Evolutionary conservation across 1,140 invertebrate genomes (phyloP), one percentile per base, ranked within the genome.

Genomic region (Neoseiulus cucumeris): DNA sequence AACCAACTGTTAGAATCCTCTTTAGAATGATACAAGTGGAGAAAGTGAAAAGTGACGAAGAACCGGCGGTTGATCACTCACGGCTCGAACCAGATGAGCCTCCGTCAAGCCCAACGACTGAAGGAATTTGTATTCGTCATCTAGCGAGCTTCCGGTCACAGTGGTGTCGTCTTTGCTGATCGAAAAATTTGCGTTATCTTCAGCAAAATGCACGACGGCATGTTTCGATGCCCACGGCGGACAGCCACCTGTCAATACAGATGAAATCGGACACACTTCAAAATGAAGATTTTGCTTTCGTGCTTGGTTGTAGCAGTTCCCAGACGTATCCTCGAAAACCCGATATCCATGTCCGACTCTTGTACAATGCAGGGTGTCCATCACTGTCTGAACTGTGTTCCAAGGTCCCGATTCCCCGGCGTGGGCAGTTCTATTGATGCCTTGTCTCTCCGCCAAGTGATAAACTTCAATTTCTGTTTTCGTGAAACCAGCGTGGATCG

Each of bases 301-400:
- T 42, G 75, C 69, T 55, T 70, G 45, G 42, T 74, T 73, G 44
- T 71, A 70, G 33, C 75, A 64, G 68, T 83, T 84, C 1, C 81
- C 68, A 0, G 68, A 66, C 18, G 71, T 51, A 70, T 83, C 79
- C 30, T 80, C 73, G 14, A 81, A 30, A 6, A 79, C 73, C 66
- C 78, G 75, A 68, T 84, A 84, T 1, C 82, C 82, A 71, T 84
- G 82, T 6, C 82, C 82, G 42, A 84, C 79, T 42, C 82, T 67
- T 65, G 81, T 77, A 4, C 79, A 81, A 64, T 75, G 66, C 71
- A 82, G 73, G 9, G 74, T 68, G 17, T 81, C 75, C 7, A 83
- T 29, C 17, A 81, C 81, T 73, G 76, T 68, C 30, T 70, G 55
- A 14, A 80, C 78, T 51, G 74, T 76, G 44, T 68, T 68, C 2